These are phyloP conservation scores for Phrynocephalus versicolor DNA, from an alignment of 2,113 vertebrate genomes.

Conservation along the genomic window DNA sequence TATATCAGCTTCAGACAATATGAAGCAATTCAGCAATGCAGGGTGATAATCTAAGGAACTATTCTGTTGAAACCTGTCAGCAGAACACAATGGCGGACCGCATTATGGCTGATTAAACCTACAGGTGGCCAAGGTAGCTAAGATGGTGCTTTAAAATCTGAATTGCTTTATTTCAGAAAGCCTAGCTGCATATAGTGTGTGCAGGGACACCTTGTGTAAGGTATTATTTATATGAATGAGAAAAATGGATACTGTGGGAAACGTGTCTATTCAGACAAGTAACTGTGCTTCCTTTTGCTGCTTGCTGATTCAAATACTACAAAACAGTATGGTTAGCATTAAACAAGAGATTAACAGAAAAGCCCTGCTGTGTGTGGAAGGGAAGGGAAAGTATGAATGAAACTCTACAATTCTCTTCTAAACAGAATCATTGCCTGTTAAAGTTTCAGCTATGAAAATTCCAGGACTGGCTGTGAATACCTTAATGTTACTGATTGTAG, in stretches of 20 bases:
- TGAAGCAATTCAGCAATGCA: constrained; percentile 61
- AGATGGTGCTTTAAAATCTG: not conserved
- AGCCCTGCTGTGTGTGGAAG: not conserved
- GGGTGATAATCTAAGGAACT: not conserved
- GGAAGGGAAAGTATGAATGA: not conserved
- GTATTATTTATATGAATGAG: not conserved
- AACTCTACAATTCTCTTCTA: not conserved
- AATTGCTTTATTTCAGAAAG: not conserved
- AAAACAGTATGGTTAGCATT: not conserved
- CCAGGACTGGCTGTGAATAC: not conserved
- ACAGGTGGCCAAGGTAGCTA: not conserved
- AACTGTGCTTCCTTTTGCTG: not conserved
- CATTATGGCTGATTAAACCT: not conserved
- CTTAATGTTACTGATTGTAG: not conserved
- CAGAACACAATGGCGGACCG: not conserved
- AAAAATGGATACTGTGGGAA: not conserved
- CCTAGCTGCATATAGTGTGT: not conserved
- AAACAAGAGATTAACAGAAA: not conserved
- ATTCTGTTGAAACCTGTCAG: fast-evolving
- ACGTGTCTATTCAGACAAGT: not conserved
- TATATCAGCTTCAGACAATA: constrained; percentile 93
- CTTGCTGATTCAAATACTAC: not conserved
- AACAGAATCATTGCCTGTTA: not conserved
- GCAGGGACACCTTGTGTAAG: not conserved
- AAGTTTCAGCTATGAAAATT: not conserved